phyloP scores from a whole-genome alignment of 23 tunicate species.

The Trididemnum clinides region DNA sequence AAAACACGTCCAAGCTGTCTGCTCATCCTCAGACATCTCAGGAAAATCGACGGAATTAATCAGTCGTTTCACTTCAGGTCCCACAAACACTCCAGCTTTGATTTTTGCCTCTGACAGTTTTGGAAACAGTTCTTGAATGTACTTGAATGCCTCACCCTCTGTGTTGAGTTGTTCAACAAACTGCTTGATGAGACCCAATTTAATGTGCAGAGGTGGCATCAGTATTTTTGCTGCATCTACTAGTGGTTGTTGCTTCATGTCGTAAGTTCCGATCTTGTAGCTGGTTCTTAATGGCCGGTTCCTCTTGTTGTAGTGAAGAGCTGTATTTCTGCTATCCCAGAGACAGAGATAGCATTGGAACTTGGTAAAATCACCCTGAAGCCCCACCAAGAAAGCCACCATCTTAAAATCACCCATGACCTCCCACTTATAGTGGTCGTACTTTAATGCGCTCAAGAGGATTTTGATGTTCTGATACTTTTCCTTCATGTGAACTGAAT shows the following conservation, averaged over 20 bases:
- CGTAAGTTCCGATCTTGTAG: slow-evolving; percentile 15
- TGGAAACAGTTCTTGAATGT: slow-evolving; percentile 37
- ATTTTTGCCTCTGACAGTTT: slow-evolving; percentile 34
- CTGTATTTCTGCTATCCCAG: slow-evolving; percentile 39
- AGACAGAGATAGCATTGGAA: slow-evolving; percentile 34
- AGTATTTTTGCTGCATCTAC: slow-evolving; percentile 33
- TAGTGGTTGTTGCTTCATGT: slow-evolving; percentile 29
- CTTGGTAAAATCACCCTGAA: slow-evolving; percentile 24
- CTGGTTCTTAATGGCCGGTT: slow-evolving; percentile 35
- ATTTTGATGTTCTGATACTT: slow-evolving; percentile 37
- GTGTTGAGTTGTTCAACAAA: slow-evolving; percentile 28
- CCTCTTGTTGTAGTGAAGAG: slow-evolving; percentile 29
- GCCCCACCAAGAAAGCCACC: slow-evolving; percentile 38
- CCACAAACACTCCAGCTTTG: slow-evolving; percentile 49
- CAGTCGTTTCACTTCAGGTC: slow-evolving; percentile 46
- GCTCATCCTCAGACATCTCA: slow-evolving; percentile 31
- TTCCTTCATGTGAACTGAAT: slow-evolving; percentile 35
- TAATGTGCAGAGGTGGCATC: slow-evolving; percentile 42
- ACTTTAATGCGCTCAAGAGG: slow-evolving; percentile 30
- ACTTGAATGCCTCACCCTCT: slow-evolving; percentile 39
- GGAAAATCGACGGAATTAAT: slow-evolving; percentile 22
- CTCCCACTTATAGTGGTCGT: slow-evolving; percentile 36
- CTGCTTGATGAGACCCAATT: slow-evolving; percentile 39
- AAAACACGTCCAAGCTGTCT: slow-evolving; percentile 37
- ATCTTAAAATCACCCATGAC: slow-evolving; percentile 47